Base-by-base conservation (phyloP, 2,888 invertebrate genomes). In the Willowsia nigromaculata region DNA sequence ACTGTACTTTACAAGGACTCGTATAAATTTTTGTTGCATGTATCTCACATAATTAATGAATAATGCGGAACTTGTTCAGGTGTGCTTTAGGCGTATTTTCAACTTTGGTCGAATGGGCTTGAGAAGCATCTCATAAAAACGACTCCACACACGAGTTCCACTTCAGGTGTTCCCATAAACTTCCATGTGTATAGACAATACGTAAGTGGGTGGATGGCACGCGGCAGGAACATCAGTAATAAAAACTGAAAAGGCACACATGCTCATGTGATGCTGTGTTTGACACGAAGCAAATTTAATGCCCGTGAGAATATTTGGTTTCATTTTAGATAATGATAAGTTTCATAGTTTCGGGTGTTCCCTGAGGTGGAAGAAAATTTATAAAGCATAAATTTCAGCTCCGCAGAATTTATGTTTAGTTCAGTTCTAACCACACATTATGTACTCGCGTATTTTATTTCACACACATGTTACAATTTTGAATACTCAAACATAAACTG, bases 41-140 rank as follows among this genome's bases (percentile, higher is more conserved):
- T n/a, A n/a, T 59, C 9, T 27, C 74, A 50, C 43, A 74, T 74
- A 74, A 74, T 74, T 74, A 74, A 74, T 47, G 74, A 47, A 50
- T 43, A 71, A 43, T 43, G 22, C 43, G n/a, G n/a, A 74, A 47
- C 74, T 47, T 74, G 47, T 74, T 74, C 71, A 74, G 47, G 27
- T 74, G 74, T 74, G 74, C 74, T 47, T 74, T 27, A 37, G 47
- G 27, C 27, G 47, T n/a, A 27, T 74, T 43, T n/a, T 74, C n/a
- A 47, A 74, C 43, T 74, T 15, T 13, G 30, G 71, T 22, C 27
- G 40, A 47, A 18, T 37, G 15, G 37, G 22, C 2, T 0, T 37
- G 37, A 37, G 9, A 2, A 37, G n/a, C 13, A 62, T 62, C 30
- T n/a, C 74, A 74, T 74, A 47, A 74, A 74, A 74, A 40, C 40